Percentiles rank a stretch among this genome's conserved stretches.
Conservation (phyloP, 2,797 vertebrate genomes). For the Semaprochilodus insignis region DNA sequence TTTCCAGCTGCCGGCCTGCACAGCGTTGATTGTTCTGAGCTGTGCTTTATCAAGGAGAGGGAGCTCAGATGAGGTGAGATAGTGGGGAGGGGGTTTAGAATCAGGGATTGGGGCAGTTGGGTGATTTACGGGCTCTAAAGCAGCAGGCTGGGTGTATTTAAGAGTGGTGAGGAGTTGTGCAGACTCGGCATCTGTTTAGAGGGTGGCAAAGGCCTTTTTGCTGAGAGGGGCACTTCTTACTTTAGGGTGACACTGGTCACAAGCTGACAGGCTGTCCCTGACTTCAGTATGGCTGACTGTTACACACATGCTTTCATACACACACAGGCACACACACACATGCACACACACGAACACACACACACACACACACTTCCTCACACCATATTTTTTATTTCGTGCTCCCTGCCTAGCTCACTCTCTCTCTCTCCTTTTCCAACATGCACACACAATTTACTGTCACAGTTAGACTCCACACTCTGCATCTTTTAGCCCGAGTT, state of each 20-base stretch:
- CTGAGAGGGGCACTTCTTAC: slow-evolving; percentile 31
- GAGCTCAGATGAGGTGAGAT: slow-evolving; percentile 36
- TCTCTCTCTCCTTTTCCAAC: not conserved
- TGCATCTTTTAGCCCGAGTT: slow-evolving; percentile 27
- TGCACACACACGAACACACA: not conserved
- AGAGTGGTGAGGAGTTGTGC: slow-evolving; percentile 3
- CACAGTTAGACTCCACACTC: slow-evolving; percentile 7
- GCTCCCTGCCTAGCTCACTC: not conserved
- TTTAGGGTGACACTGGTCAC: slow-evolving; percentile 34
- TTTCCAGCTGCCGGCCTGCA: slow-evolving; percentile 53
- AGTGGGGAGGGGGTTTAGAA: slow-evolving; percentile 24
- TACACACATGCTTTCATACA: not conserved
- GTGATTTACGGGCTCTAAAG: slow-evolving; percentile 45
- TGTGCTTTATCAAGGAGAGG: slow-evolving; percentile 33
- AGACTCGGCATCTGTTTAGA: not conserved
- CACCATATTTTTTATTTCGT: too few species aligned
- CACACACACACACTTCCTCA: not conserved
- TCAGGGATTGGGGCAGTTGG: not conserved
- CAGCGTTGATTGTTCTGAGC: slow-evolving; percentile 7
- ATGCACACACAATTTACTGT: not conserved
- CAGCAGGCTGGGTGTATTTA: slow-evolving; percentile 10
- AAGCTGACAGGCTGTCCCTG: slow-evolving; percentile 37
- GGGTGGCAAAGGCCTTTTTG: slow-evolving; percentile 26
- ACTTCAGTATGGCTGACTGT: slow-evolving; percentile 16
- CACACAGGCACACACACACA: not conserved